Conservation (phyloP, 2,797 vertebrate genomes). For the Phataginus tetradactyla region DNA sequence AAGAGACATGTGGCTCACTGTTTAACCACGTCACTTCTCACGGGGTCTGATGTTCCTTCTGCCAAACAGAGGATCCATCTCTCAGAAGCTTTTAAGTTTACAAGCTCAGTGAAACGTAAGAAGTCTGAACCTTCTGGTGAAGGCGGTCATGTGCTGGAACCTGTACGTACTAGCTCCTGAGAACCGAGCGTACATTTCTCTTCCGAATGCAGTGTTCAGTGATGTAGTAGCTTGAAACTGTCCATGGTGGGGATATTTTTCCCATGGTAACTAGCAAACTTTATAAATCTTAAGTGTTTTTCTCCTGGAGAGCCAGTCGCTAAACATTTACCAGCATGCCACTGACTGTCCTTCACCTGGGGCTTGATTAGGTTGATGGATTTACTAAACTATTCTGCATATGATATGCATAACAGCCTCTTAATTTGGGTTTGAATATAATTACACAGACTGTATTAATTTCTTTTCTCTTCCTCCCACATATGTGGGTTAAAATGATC, state of each 20-base stretch:
- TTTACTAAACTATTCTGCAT: slow-evolving; percentile 69
- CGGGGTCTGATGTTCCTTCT: neutral
- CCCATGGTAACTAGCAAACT: neutral
- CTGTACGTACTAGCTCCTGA: neutral
- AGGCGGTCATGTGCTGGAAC: neutral
- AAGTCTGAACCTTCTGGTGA: neutral
- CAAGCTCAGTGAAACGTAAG: neutral
- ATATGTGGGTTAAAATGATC: slow-evolving; percentile 49
- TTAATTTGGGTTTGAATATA: slow-evolving; percentile 72
- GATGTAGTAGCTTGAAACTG: neutral
- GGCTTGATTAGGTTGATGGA: slow-evolving; percentile 63
- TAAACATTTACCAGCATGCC: slow-evolving; percentile 13
- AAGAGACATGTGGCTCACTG: neutral
- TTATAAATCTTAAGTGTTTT: neutral
- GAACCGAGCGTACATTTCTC: neutral
- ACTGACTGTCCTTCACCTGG: slow-evolving; percentile 39
- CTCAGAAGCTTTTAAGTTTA: neutral
- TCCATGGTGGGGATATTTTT: neutral
- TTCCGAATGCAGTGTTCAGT: neutral
- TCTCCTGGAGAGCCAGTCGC: neutral
- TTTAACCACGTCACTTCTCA: neutral
- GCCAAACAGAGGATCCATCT: neutral
- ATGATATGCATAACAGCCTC: slow-evolving; percentile 66
- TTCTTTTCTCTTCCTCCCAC: slow-evolving; percentile 43
- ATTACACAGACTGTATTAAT: slow-evolving; percentile 75